Evolutionary conservation across 2,113 vertebrate species (phyloP).

Genomic region (Atractosteus spatula): DNA sequence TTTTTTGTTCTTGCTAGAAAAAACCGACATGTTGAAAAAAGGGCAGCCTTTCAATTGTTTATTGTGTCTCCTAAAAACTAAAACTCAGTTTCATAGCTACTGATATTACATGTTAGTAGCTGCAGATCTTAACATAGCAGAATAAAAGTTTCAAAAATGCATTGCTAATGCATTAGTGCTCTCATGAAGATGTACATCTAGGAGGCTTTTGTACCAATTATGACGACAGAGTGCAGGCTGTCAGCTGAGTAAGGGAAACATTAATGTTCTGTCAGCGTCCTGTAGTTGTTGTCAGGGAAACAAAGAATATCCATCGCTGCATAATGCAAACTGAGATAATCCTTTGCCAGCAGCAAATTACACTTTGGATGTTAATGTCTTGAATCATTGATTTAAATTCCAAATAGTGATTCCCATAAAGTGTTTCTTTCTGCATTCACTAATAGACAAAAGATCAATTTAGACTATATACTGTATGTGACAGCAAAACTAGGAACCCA

Average conservation of each 20-base stretch:
- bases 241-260: background rate
- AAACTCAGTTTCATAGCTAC: too few species aligned
- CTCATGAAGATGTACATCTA: background rate
- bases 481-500: too few species aligned
- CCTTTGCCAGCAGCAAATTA: conserved; percentile 34
- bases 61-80: too few species aligned
- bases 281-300: conserved; percentile 1
- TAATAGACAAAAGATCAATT: background rate
- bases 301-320: background rate
- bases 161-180: too few species aligned
- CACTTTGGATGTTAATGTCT: conserved; percentile 26
- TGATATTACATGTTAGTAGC: too few species aligned
- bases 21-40: too few species aligned
- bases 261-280: background rate
- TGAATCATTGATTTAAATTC: background rate
- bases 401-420: background rate
- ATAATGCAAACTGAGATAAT: conserved; percentile 18
- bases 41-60: too few species aligned
- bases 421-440: background rate
- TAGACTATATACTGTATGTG: too few species aligned
- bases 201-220: background rate
- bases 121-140: too few species aligned
- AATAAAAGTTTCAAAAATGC: too few species aligned
- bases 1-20: too few species aligned
- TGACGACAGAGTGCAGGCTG: background rate